Evolutionary conservation across 2,797 vertebrate genomes (phyloP).

Genomic region (Synanceia verrucosa): DNA sequence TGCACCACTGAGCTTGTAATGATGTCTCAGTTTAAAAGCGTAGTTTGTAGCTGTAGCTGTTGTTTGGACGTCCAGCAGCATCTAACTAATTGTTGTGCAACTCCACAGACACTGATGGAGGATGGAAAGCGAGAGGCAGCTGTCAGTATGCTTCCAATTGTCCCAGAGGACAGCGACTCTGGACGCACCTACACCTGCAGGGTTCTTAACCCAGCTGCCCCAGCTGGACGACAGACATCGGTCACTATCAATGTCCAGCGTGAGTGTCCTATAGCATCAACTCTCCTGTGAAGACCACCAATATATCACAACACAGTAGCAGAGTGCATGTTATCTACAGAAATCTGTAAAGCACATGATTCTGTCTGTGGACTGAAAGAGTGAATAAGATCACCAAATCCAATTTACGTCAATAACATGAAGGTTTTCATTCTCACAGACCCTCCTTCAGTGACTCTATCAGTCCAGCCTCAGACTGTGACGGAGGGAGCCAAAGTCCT

Average conservation of each 20-base stretch:
- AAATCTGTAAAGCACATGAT: not conserved
- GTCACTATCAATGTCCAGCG: slow-evolving; percentile 91
- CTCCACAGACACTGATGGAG: slow-evolving; percentile 82
- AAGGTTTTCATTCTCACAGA: slow-evolving; percentile 74
- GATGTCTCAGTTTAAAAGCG: slow-evolving; percentile 1
- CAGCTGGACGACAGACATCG: slow-evolving; percentile 88
- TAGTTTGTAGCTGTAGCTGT: slow-evolving; percentile 1
- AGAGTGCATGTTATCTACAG: not conserved
- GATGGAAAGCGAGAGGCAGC: slow-evolving; percentile 85
- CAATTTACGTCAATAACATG: slow-evolving; percentile 8
- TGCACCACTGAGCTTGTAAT: not conserved
- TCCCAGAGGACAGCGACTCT: slow-evolving; percentile 87
- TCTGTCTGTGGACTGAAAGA: not conserved
- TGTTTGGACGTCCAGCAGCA: not conserved
- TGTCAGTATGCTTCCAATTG: slow-evolving; percentile 87
- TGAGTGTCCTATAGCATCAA: slow-evolving; percentile 75
- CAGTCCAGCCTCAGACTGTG: slow-evolving; percentile 90
- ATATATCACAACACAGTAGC: not conserved
- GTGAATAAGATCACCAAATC: not conserved
- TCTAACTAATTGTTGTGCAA: slow-evolving; percentile 25
- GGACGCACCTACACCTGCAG: slow-evolving; percentile 90
- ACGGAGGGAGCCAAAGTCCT: slow-evolving; percentile 90
- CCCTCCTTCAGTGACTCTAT: slow-evolving; percentile 90
- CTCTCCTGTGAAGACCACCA: slow-evolving; percentile 3
- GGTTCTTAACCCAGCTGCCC: slow-evolving; percentile 88